Conservation (phyloP, 2,113 vertebrate species). For the Hyla sarda region DNA sequence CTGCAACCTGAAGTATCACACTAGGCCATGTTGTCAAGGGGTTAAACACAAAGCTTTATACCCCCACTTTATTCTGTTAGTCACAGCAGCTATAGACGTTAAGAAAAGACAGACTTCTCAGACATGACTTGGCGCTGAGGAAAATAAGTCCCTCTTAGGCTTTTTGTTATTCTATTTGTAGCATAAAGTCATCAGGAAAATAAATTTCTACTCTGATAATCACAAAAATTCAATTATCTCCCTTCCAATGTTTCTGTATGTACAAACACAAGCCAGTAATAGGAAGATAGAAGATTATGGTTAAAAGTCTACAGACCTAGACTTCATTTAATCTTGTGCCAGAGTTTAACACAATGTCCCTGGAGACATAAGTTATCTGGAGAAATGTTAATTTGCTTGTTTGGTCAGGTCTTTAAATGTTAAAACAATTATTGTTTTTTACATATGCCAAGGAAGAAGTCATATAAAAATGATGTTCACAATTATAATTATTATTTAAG, state of each 20-base stretch:
- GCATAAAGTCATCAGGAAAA: slow-evolving; percentile 17
- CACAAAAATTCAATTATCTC: slow-evolving; percentile 36
- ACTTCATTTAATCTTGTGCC: slow-evolving; percentile 29
- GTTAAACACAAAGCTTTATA: background rate
- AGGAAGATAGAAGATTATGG: slow-evolving; percentile 34
- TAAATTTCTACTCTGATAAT: slow-evolving; percentile 23
- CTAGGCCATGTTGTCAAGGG: background rate
- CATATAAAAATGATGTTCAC: background rate
- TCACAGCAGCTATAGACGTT: background rate
- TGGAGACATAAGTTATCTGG: background rate
- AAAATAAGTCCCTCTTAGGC: background rate
- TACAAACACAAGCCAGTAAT: slow-evolving; percentile 31
- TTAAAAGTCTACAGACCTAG: slow-evolving; percentile 3
- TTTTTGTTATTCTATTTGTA: slow-evolving; percentile 28
- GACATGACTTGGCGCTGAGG: background rate
- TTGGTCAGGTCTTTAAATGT: background rate
- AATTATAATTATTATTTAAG: background rate
- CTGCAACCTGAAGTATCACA: no score
- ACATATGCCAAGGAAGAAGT: background rate
- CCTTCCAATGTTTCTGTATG: background rate
- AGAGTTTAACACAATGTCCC: background rate
- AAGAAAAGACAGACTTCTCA: background rate
- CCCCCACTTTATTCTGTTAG: background rate
- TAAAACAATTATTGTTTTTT: background rate
- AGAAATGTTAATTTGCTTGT: background rate